phyloP scores from a whole-genome alignment of 2,797 vertebrate genomes.

The Gymnothorax javanicus region DNA sequence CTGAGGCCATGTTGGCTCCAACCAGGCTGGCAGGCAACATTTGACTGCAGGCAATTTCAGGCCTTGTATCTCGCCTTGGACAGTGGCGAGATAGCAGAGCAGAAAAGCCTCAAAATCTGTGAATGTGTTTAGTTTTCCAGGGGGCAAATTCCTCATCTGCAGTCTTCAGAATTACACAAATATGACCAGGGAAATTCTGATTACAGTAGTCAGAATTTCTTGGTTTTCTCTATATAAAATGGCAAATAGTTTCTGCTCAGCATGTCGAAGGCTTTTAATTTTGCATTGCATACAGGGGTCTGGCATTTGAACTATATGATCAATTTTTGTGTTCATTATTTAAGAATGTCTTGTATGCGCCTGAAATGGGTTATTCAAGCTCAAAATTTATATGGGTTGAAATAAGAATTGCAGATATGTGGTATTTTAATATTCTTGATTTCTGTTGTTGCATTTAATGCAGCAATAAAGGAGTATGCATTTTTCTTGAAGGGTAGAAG shows the following conservation, averaged over 20 bases:
- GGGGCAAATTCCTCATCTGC: constrained; percentile 69
- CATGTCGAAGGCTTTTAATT: background rate
- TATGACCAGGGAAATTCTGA: constrained; percentile 52
- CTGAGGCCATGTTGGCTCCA: constrained; percentile 74
- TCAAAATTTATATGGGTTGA: background rate
- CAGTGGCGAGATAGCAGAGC: constrained; percentile 7
- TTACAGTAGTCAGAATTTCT: constrained; percentile 60
- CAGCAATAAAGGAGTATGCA: background rate
- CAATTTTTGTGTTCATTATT: background rate
- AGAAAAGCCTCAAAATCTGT: constrained; percentile 43
- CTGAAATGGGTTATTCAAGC: background rate
- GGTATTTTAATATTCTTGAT: background rate
- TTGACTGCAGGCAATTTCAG: constrained; percentile 76
- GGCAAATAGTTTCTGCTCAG: background rate
- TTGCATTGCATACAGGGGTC: background rate
- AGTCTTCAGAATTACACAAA: constrained; percentile 69
- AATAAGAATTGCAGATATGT: background rate
- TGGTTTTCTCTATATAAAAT: background rate
- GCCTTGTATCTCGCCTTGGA: constrained; percentile 51
- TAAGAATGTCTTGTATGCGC: background rate
- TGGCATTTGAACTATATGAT: background rate
- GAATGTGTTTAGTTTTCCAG: constrained; percentile 68
- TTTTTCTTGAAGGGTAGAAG: background rate
- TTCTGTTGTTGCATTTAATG: background rate
- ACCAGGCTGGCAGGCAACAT: constrained; percentile 71